Evolutionary conservation across 2,797 vertebrate genomes (phyloP).

Genomic region (Dicrostonyx torquatus): DNA sequence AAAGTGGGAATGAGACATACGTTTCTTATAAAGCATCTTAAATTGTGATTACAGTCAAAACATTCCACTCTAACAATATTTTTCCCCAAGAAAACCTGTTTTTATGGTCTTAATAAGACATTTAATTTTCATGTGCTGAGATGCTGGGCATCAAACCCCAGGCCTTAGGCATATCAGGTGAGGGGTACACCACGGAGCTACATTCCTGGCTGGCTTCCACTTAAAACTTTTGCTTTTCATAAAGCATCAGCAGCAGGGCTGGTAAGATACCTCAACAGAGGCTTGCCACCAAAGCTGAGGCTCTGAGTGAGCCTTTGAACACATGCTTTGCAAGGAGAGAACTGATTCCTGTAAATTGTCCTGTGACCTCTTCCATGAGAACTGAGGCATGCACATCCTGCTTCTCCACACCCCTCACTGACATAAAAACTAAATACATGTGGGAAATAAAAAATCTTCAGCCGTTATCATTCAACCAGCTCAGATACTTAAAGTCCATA

Average conservation of each 20-base stretch:
- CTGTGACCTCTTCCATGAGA: background rate
- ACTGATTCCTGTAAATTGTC: background rate
- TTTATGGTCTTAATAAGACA: background rate
- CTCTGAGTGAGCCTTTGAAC: background rate
- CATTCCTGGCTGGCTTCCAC: background rate
- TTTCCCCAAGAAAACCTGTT: background rate
- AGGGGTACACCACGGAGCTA: background rate
- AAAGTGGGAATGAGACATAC: background rate
- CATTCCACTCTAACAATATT: background rate
- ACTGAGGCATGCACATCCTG: background rate
- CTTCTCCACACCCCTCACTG: background rate
- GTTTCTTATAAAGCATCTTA: background rate
- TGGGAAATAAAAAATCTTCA: background rate
- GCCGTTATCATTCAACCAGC: background rate
- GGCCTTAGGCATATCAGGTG: background rate
- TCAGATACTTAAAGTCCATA: background rate
- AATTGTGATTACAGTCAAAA: background rate
- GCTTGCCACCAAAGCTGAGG: background rate
- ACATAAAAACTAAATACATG: background rate
- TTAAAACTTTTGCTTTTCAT: background rate
- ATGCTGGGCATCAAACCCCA: background rate
- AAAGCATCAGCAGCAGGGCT: background rate
- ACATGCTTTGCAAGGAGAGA: background rate
- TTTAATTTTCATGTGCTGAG: background rate
- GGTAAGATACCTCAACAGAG: background rate